Percentiles rank a stretch among this genome's conserved stretches.
Conservation (phyloP, 2,888 invertebrate species). For the Zootermopsis nevadensis region DNA sequence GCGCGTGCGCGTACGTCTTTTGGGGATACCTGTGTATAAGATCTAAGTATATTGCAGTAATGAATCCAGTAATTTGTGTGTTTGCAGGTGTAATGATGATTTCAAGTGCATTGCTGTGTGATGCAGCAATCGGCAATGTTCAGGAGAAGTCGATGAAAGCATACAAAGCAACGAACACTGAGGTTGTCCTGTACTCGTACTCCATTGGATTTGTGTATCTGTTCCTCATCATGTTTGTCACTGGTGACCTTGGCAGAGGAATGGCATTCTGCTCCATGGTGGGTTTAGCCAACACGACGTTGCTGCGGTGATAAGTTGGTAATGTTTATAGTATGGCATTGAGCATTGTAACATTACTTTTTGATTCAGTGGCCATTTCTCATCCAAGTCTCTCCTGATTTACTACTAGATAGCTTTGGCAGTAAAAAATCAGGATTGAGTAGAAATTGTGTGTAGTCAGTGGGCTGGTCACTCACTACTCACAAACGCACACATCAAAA, state of each 20-base stretch:
- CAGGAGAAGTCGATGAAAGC: conserved; percentile 95
- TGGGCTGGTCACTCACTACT: too few relatives aligned
- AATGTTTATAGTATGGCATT: not conserved
- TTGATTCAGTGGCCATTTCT: too few relatives aligned
- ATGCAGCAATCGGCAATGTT: conserved; percentile 96
- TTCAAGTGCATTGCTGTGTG: conserved; percentile 88
- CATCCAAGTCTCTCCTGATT: too few relatives aligned
- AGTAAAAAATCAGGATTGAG: too few relatives aligned
- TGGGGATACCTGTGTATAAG: too few relatives aligned
- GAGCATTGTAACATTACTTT: not conserved
- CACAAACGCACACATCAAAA: too few relatives aligned
- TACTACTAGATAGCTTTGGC: too few relatives aligned
- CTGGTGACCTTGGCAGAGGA: conserved; percentile 81
- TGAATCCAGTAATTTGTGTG: conserved; percentile 60
- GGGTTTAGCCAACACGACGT: conserved; percentile 55
- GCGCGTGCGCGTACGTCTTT: too few relatives aligned
- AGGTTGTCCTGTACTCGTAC: conserved; percentile 94
- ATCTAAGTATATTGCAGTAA: too few relatives aligned
- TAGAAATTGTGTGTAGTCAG: too few relatives aligned
- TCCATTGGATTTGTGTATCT: conserved; percentile 88
- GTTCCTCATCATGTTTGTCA: conserved; percentile 75
- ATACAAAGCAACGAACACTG: conserved; percentile 85
- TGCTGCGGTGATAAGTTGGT: not conserved
- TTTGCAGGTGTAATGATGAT: conserved; percentile 84
- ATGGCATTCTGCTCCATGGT: conserved; percentile 82